Evolutionary conservation across 2,888 invertebrate species (phyloP), one percentile per base, ranked within the genome.

Genomic region (Mylabris sibirica): DNA sequence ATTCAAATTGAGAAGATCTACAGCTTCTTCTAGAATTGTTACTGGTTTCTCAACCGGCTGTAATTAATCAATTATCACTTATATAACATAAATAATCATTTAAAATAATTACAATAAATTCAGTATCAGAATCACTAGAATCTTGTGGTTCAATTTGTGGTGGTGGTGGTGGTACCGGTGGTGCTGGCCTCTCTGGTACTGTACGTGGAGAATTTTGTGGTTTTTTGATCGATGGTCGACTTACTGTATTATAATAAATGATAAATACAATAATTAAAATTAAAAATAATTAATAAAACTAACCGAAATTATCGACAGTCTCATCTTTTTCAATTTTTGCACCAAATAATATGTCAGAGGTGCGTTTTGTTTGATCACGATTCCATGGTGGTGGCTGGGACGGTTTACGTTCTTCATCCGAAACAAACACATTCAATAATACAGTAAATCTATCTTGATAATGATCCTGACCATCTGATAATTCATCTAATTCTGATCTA

Each of bases 241-340:
- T 87, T 30, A 87, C 87, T 86, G 72, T 64, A 80, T 20, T 20
- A 20, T 20, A 53, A 24, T 8, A 68, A 66, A 70, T 35, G 22
- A 65, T 34, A 3, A 38, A 44, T 60, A 53, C 34, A 57, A 34
- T 17, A 44, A 30, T 14, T 44, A 63, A 14, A 59, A 30, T 12
- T 78, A 17, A 63, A 74, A 67, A 72, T 34, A 62, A 65, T 26
- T 68, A 68, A 61, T 66, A 65, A 66, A 67, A 77, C 80, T 85
- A 80, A 93, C 93, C 92, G 82, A 95, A 95, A 81, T 93, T 94
- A 78, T 95, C 95, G 30, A 93, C 87, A 78, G 92, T 92, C 83
- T 95, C 95, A 71, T 94, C 94, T 84, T 92, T 91, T 82, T 96
- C 96, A 66, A 94, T 83, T 66, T 91, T 90, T 0, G 93, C 91